Conservation (phyloP, 2,888 invertebrate species). For the Dorcus parallelipipedus region DNA sequence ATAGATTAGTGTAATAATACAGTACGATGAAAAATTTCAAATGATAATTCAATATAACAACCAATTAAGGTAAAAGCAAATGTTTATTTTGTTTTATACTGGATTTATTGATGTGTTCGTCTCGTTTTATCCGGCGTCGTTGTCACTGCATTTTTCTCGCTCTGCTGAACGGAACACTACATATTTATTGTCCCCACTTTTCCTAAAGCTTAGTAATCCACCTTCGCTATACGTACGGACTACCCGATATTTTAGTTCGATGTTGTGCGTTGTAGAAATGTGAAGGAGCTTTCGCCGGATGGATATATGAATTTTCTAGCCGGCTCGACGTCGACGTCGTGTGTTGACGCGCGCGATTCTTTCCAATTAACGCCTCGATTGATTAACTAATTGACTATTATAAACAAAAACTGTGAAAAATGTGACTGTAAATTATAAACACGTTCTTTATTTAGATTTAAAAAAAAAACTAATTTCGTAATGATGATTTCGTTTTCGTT, state of each 20-base stretch:
- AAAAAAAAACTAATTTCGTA: not conserved
- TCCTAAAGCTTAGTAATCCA: constrained; percentile 20
- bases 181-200: constrained; percentile 19
- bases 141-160: constrained; percentile 14
- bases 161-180: constrained; percentile 13
- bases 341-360: no score
- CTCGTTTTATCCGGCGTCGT: constrained; percentile 2
- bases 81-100: not conserved
- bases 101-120: not conserved
- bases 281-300: not conserved
- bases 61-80: not conserved
- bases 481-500: not conserved
- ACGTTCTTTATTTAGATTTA: no score
- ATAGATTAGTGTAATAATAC: not conserved
- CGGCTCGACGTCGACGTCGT: not conserved
- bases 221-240: constrained; percentile 20
- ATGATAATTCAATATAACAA: not conserved
- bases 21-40: no score
- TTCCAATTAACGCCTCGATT: no score
- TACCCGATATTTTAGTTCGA: constrained; percentile 22
- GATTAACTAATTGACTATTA: no score
- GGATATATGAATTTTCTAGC: not conserved
- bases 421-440: no score
- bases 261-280: not conserved
- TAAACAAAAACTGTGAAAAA: no score